Conservation (phyloP, 1,140 invertebrate species). For the Apolygus lucorum region DNA sequence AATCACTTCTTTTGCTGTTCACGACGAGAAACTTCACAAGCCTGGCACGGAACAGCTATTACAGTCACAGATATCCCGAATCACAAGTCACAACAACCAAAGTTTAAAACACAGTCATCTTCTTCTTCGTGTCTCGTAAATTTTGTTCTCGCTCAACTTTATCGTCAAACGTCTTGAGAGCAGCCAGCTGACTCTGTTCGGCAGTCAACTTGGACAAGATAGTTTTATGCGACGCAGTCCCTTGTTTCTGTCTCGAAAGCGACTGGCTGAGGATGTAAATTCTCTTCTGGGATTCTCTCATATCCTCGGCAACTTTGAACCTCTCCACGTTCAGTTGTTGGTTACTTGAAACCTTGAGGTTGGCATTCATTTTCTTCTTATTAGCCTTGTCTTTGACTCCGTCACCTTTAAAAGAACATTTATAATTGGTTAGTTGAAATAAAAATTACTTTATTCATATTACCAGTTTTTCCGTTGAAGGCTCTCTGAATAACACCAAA, state of each 20-base stretch:
- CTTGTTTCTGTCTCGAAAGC: slow-evolving; percentile 48
- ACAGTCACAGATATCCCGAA: too few relatives aligned
- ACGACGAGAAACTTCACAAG: too few relatives aligned
- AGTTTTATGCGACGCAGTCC: slow-evolving; percentile 47
- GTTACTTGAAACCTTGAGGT: slow-evolving; percentile 48
- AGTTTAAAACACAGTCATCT: slow-evolving; percentile 33
- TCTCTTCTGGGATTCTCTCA: slow-evolving; percentile 55
- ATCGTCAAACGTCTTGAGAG: slow-evolving; percentile 50
- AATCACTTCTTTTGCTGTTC: too few relatives aligned
- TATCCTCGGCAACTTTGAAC: slow-evolving; percentile 62
- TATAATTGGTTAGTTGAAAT: too few relatives aligned
- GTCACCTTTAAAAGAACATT: too few relatives aligned
- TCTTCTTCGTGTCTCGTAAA: slow-evolving; percentile 30
- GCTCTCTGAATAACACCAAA: too few relatives aligned
- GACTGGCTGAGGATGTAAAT: slow-evolving; percentile 55
- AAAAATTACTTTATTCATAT: too few relatives aligned
- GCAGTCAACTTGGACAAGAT: slow-evolving; percentile 49
- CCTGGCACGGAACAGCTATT: too few relatives aligned
- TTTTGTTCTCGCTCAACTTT: slow-evolving; percentile 42
- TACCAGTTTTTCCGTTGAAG: too few relatives aligned
- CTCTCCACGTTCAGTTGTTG: slow-evolving; percentile 64
- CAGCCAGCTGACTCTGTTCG: slow-evolving; percentile 51
- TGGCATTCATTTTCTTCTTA: slow-evolving; percentile 35
- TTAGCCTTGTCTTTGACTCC: too few relatives aligned
- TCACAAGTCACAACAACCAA: too few relatives aligned